phyloP scores from a whole-genome alignment of 2,113 vertebrate species.

The Sceloporus undulatus region DNA sequence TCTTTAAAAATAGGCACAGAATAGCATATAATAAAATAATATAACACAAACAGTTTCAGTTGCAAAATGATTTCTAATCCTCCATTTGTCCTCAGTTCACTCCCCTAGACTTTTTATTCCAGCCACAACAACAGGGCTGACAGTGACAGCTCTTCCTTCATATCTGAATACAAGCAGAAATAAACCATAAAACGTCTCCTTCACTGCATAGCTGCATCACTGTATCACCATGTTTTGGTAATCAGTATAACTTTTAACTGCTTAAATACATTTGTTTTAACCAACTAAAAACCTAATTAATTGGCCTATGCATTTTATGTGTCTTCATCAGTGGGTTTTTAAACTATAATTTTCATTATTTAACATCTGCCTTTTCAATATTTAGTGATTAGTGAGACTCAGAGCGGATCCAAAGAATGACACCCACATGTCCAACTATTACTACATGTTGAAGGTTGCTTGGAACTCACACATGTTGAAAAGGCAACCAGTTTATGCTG shows the following conservation, averaged over 20 bases:
- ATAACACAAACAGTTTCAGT: no score
- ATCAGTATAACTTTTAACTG: not conserved
- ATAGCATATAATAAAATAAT: no score
- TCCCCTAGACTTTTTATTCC: no score
- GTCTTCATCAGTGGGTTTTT: not conserved
- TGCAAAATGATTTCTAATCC: no score
- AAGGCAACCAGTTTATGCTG: not conserved
- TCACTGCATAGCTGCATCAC: not conserved
- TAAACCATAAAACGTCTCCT: not conserved
- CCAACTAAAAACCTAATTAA: not conserved
- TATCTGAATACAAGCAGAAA: not conserved
- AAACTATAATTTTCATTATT: not conserved
- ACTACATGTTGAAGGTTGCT: not conserved
- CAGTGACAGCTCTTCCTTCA: no score
- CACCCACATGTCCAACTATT: not conserved
- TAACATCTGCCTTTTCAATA: not conserved
- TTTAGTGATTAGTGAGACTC: not conserved
- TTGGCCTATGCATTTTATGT: not conserved
- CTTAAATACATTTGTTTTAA: not conserved
- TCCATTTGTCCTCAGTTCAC: no score
- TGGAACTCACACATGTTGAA: not conserved
- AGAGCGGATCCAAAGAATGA: not conserved
- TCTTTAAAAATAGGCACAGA: no score
- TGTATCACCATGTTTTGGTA: not conserved
- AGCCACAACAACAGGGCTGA: no score